phyloP scores from a whole-genome alignment of 1,140 invertebrate genomes.

The Homarus americanus region DNA sequence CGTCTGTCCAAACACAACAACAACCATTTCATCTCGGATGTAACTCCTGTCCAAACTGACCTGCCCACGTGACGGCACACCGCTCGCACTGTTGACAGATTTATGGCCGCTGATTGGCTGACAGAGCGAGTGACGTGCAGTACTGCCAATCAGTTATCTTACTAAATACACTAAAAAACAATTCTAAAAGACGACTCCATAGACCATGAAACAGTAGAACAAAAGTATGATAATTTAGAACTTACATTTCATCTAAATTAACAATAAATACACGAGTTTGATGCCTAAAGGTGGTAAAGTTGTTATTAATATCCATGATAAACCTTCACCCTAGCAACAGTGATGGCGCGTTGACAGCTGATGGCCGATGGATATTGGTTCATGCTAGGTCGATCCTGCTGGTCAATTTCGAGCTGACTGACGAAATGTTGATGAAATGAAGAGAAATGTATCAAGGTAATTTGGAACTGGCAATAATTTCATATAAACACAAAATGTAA shows the following conservation, averaged over 20 bases:
- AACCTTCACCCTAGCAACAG: conserved; percentile 12
- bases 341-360: conserved; percentile 48
- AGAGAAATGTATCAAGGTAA: conserved; percentile 9
- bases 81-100: conserved; percentile 58
- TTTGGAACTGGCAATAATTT: not conserved
- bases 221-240: too few species aligned
- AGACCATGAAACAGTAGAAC: not conserved
- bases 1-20: conserved; percentile 43
- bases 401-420: conserved; percentile 20
- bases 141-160: conserved; percentile 4
- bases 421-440: conserved; percentile 36
- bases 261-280: too few species aligned
- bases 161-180: not conserved
- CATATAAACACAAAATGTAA: too few species aligned
- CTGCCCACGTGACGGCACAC: conserved; percentile 45
- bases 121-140: conserved; percentile 55
- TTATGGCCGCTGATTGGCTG: conserved; percentile 65
- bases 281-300: not conserved
- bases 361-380: conserved; percentile 44
- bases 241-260: too few species aligned
- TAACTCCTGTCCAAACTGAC: conserved; percentile 48
- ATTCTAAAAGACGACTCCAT: not conserved
- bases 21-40: conserved; percentile 59
- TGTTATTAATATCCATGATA: conserved; percentile 1
- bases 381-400: conserved; percentile 25